phyloP scores from a whole-genome alignment of 2,113 vertebrate genomes.

The Patagioenas fasciata region DNA sequence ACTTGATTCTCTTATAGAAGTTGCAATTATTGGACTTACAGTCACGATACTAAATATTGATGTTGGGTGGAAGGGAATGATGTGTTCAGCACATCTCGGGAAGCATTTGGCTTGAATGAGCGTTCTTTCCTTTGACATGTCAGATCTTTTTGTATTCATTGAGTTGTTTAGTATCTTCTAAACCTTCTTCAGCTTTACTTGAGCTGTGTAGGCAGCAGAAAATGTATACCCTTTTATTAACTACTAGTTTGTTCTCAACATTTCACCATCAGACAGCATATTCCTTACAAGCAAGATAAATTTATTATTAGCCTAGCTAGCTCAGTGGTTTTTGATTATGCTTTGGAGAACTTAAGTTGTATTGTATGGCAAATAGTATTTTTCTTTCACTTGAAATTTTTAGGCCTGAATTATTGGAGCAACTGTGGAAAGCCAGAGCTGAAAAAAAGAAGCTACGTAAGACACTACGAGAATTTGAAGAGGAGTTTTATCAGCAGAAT shows the following conservation, averaged over 20 bases:
- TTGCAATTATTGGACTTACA: not conserved
- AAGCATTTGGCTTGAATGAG: not conserved
- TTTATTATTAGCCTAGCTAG: not conserved
- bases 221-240: not conserved
- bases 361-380: not conserved
- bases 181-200: not conserved
- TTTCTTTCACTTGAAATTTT: conserved; percentile 43
- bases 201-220: not conserved
- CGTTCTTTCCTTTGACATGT: not conserved
- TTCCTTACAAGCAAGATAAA: not conserved
- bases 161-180: not conserved
- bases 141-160: not conserved
- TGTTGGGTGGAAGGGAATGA: not conserved
- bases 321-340: not conserved
- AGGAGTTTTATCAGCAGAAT: conserved; percentile 94
- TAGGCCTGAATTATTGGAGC: conserved; percentile 97
- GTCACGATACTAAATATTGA: not conserved
- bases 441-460: conserved; percentile 97
- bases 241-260: not conserved
- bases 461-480: conserved; percentile 93
- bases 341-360: not conserved
- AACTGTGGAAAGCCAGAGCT: conserved; percentile 96
- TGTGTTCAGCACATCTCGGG: not conserved
- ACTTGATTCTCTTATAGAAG: not conserved
- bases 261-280: not conserved